Base-by-base conservation (phyloP, 2,888 invertebrate species). In the Lumbricus terrestris region DNA sequence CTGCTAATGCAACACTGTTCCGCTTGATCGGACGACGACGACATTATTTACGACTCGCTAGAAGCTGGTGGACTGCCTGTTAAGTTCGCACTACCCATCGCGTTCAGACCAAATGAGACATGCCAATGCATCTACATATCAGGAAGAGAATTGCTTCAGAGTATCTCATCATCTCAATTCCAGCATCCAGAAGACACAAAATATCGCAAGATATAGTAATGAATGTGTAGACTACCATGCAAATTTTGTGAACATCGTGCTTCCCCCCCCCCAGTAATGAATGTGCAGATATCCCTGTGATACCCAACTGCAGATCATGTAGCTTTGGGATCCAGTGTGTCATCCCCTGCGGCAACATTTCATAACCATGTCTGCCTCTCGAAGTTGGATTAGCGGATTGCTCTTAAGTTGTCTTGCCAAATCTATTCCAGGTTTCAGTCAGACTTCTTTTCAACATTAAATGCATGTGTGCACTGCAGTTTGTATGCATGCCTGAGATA, bases 11-110 rank as follows among this genome's bases (percentile, higher is more conserved):
- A 37, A 35, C 85, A 85, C 85, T 37, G 85, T 85, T 85, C 69
- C n/a, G 69, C 69, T 69, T n/a, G 69, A 69, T 69, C 69, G 69
- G 69, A 69, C n/a, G n/a, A n/a, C n/a, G n/a, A n/a, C n/a, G n/a
- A 69, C 69, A n/a, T 69, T 69, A n/a, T 69, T 69, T 69, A 69
- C 69, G n/a, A 69, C n/a, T 69, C 69, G 13, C 69, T 69, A 69
- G 69, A 69, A 69, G 8, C 69, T 69, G 69, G 69, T 69, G 29
- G 11, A 69, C n/a, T 69, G 29, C 11, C 69, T n/a, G 69, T 11
- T 69, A 69, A 69, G 29, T 69, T 69, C n/a, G 69, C 69, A 69
- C 69, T 69, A 69, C 69, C 69, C n/a, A 69, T 69, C 69, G 8
- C 69, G 8, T 69, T 69, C 69, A 69, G 8, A n/a, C n/a, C 69